Evolutionary conservation across 1,140 invertebrate species (phyloP).

Genomic region (Drosophila quadrilineata): DNA sequence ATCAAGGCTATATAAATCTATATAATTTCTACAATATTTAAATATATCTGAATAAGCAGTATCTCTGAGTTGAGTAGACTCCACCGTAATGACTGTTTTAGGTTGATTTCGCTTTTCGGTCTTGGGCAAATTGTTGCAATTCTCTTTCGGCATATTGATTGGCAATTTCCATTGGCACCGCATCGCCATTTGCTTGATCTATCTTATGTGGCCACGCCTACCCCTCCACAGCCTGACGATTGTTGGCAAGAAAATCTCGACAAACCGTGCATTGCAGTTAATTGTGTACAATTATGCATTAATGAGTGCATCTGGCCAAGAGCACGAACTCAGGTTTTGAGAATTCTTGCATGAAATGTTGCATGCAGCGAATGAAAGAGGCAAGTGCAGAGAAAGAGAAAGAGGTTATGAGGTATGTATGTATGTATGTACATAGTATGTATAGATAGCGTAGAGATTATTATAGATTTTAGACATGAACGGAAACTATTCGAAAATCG

Average conservation of each 20-base stretch:
- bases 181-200: conserved; percentile 52
- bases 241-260: no score
- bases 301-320: conserved; percentile 74
- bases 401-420: background rate
- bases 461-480: conserved; percentile 40
- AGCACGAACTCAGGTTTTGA: conserved; percentile 73
- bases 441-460: background rate
- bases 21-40: no score
- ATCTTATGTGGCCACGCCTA: background rate
- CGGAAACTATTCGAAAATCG: conserved; percentile 64
- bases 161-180: conserved; percentile 45
- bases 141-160: conserved; percentile 43
- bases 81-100: no score
- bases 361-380: conserved; percentile 35
- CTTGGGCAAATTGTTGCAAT: conserved; percentile 54
- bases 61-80: no score
- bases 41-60: no score
- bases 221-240: background rate
- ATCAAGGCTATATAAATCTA: no score
- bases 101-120: background rate
- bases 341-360: conserved; percentile 75
- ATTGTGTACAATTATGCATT: conserved; percentile 77
- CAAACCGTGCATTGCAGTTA: conserved; percentile 45
- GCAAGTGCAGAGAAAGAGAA: background rate
- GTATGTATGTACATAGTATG: no score